Evolutionary conservation across 2,797 vertebrate genomes (phyloP).

Genomic region (Sphaeramia orbicularis): DNA sequence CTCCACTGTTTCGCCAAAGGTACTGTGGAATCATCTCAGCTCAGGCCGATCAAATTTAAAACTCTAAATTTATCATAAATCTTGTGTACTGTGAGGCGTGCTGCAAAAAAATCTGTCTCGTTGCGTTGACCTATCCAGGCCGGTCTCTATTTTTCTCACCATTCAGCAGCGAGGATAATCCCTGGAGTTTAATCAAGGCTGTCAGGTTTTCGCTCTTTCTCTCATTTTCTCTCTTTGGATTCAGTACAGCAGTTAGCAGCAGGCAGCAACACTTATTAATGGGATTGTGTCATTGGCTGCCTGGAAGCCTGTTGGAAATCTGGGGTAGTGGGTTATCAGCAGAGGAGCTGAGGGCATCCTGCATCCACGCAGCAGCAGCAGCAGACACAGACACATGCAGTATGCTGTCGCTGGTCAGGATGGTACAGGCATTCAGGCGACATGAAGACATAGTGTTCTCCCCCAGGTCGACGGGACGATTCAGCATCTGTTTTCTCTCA

Average conservation of each 20-base stretch:
- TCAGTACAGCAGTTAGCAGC: constrained; percentile 58
- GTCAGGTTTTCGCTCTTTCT: constrained; percentile 65
- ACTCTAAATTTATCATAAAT: not conserved
- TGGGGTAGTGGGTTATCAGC: constrained; percentile 75
- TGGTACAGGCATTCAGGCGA: not conserved
- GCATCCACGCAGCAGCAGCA: constrained; percentile 48
- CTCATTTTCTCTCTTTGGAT: constrained; percentile 56
- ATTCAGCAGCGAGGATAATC: constrained; percentile 65
- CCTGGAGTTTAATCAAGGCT: constrained; percentile 73
- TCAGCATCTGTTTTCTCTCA: constrained; percentile 56
- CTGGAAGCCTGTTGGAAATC: constrained; percentile 63
- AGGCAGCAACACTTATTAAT: constrained; percentile 74
- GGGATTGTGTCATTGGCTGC: constrained; percentile 72
- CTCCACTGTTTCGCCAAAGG: constrained; percentile 17
- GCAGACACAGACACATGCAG: constrained; percentile 62
- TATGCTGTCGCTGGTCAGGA: constrained; percentile 44
- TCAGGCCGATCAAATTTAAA: constrained; percentile 9
- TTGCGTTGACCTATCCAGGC: not conserved
- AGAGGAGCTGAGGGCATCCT: constrained; percentile 52
- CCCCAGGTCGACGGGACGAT: constrained; percentile 32
- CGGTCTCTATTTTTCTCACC: constrained; percentile 16
- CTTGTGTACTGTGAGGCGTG: not conserved
- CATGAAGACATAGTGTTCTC: constrained; percentile 23
- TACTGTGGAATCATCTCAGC: constrained; percentile 11
- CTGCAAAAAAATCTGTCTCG: not conserved